Evolutionary conservation across 1,140 invertebrate genomes (phyloP), one percentile per base, ranked within the genome.

Genomic region (Phymorhynchus buccinoides): DNA sequence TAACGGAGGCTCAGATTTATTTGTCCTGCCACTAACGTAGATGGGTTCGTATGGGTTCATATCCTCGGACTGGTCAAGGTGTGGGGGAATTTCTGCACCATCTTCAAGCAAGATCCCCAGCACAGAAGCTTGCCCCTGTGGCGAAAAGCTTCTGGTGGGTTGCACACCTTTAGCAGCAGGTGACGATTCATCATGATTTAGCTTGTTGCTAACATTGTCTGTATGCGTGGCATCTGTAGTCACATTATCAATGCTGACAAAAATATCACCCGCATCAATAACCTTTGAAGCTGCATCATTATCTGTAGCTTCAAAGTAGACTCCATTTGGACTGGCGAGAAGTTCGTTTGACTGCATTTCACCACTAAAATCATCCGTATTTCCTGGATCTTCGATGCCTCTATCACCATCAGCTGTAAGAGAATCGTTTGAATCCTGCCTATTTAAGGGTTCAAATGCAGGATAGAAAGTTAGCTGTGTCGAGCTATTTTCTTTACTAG

Each of bases 181-280:
- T 16, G 42, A 7, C 9, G 77, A 9, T 79, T 0, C 3, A 7
- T 12, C 14, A 0, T 22, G 30, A n/a, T 2, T 32, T 0, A 18
- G 12, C 27, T 35, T 4, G 22, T 41, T 27, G 27, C 73, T 30
- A 37, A 41, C 73, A 37, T 39, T 41, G 27, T 79, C 77, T 44
- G 77, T 52, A 44, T 79, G 6, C 18, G 77, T 52, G 4, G 42
- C 42, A 44, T 79, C 77, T 0, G 27, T 56, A 1, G 77, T 79
- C 27, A 79, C 82, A 22, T 48, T 37, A 6, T 83, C 62, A 16
- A 83, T 73, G 22, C 82, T 82, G 48, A 71, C 37, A 30, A 32
- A 48, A 27, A 79, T 44, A 44, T 79, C 42, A 52, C 18, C 44
- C 3, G 42, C 52, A 30, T 79, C 77, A 71, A 18, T 9, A 0